phyloP scores from a whole-genome alignment of 2,113 vertebrate genomes.

The Naja naja region DNA sequence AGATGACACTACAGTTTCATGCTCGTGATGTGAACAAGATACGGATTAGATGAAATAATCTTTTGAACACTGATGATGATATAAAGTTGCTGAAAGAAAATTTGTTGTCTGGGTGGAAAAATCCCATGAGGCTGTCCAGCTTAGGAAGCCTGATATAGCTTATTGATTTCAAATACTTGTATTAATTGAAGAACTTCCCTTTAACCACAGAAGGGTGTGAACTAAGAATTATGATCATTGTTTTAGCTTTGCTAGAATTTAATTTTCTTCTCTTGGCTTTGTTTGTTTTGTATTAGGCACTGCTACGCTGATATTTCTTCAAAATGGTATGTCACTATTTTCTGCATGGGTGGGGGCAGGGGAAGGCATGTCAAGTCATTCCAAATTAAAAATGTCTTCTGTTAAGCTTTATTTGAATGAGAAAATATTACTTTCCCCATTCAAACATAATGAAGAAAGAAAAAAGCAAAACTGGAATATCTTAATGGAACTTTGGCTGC shows the following conservation, averaged over 20 bases:
- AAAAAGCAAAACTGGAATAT: background rate
- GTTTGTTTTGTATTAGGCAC: background rate
- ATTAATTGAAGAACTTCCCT: background rate
- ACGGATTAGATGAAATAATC: background rate
- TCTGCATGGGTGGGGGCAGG: background rate
- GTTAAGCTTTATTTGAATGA: background rate
- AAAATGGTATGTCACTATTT: slow-evolving; percentile 11
- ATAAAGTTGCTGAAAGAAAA: background rate
- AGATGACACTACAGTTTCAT: background rate
- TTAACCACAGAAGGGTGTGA: background rate
- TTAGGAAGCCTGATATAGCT: background rate
- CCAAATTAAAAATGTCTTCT: background rate
- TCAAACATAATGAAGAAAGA: background rate
- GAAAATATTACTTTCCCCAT: background rate
- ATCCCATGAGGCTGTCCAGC: background rate
- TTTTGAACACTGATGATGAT: background rate
- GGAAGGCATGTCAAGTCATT: background rate
- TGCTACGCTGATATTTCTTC: background rate
- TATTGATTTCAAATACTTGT: background rate
- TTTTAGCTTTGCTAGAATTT: background rate
- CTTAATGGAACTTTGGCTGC: background rate
- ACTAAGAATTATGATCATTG: background rate
- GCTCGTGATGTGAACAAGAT: background rate
- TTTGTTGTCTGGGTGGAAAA: background rate
- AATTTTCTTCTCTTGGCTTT: background rate